Percentiles rank a stretch among this genome's conserved stretches.
Evolutionary conservation across 2,888 invertebrate genomes (phyloP).

Genomic region (Rhodophaea formosa): DNA sequence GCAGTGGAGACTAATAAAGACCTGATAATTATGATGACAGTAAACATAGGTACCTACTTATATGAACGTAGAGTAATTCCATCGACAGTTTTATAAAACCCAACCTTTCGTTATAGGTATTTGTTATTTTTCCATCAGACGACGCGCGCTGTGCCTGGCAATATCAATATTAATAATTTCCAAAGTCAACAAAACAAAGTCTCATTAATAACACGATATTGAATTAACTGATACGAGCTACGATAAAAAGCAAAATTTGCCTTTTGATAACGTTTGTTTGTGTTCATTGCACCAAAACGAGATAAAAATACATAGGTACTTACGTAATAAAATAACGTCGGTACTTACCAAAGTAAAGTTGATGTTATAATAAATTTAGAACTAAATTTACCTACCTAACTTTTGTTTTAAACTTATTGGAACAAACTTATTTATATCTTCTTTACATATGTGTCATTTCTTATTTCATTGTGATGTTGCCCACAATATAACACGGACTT

Average conservation of each 20-base stretch:
- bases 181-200: conserved; percentile 2
- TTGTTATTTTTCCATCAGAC: conserved; percentile 10
- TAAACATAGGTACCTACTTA: no score
- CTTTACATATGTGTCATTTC: no score
- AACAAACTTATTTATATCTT: no score
- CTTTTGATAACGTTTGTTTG: background rate
- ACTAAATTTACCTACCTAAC: no score
- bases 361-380: no score
- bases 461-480: no score
- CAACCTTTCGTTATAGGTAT: background rate
- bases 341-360: background rate
- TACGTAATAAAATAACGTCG: background rate
- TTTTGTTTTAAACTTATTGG: no score
- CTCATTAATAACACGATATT: conserved; percentile 1
- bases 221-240: conserved; percentile 3
- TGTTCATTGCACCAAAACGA: background rate
- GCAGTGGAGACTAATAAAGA: no score
- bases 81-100: background rate
- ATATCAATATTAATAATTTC: background rate
- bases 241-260: conserved; percentile 2
- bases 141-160: background rate
- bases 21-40: no score
- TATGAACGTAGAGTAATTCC: no score
- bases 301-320: background rate
- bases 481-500: no score